phyloP scores from a whole-genome alignment of 2,113 vertebrate species.

The Hipposideros armiger region DNA sequence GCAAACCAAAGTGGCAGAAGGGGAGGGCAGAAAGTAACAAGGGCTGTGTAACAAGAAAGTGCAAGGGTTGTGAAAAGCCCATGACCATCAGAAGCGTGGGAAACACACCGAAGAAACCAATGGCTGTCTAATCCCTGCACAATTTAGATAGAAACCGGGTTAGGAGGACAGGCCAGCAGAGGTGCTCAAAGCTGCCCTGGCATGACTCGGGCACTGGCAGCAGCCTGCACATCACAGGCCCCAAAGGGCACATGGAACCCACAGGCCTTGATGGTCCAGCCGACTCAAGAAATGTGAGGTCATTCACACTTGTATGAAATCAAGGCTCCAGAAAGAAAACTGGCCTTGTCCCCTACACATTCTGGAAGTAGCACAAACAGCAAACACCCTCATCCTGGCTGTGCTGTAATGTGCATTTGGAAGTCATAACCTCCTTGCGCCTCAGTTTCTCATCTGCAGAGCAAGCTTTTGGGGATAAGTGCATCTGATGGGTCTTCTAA shows the following conservation, averaged over 20 bases:
- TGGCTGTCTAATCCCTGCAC: neutral
- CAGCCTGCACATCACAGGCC: neutral
- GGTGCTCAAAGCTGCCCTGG: neutral
- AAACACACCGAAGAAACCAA: neutral
- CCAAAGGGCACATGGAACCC: neutral
- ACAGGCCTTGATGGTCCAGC: rapidly evolving
- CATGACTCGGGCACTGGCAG: too few relatives aligned
- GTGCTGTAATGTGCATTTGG: neutral
- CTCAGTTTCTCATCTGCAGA: neutral
- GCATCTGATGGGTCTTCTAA: neutral
- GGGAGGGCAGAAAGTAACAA: neutral
- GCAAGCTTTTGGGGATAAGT: neutral
- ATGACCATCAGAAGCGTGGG: neutral
- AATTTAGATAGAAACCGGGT: neutral
- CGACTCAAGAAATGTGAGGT: neutral
- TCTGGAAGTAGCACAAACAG: neutral
- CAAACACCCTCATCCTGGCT: neutral
- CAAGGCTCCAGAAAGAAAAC: neutral
- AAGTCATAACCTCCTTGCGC: neutral
- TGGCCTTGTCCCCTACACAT: neutral
- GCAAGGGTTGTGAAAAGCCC: neutral
- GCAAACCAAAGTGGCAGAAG: neutral
- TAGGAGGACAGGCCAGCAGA: neutral
- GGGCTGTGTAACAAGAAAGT: neutral
- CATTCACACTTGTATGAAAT: neutral